Conservation (phyloP, 2,797 vertebrate genomes). For the Acridotheres tristis region DNA sequence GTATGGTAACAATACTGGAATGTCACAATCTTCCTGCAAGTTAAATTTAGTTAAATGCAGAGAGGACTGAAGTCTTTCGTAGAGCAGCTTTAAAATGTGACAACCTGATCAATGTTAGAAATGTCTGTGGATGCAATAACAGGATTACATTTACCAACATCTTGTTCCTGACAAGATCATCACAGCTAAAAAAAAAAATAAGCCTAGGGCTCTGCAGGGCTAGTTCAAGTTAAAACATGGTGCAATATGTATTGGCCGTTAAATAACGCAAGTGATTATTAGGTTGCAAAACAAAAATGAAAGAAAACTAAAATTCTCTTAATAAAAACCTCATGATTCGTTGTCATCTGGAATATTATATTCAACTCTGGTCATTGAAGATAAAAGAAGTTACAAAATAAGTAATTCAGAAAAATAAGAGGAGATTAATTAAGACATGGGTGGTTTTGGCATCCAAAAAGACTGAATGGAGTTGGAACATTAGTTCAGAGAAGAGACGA, state of each 20-base stretch:
- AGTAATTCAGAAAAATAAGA: neutral
- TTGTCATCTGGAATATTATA: neutral
- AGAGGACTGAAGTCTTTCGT: neutral
- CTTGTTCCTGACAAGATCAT: neutral
- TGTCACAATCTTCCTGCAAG: neutral
- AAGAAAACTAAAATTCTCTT: neutral
- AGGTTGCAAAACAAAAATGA: neutral
- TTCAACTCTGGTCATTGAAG: neutral
- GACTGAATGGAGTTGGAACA: neutral
- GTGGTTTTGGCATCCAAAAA: neutral
- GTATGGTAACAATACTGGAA: neutral
- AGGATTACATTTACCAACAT: neutral
- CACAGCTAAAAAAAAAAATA: neutral
- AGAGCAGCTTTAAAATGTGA: neutral
- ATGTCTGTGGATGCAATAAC: neutral
- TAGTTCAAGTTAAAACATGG: neutral
- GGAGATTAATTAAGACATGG: neutral
- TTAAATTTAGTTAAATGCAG: neutral
- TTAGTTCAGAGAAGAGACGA: neutral
- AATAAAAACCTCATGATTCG: neutral
- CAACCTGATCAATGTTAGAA: neutral
- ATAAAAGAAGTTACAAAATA: neutral
- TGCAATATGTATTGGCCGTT: neutral
- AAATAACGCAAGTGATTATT: neutral
- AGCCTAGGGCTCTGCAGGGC: neutral